Conservation (phyloP, 2,888 invertebrate genomes). For the Amblyjoppa proteus region DNA sequence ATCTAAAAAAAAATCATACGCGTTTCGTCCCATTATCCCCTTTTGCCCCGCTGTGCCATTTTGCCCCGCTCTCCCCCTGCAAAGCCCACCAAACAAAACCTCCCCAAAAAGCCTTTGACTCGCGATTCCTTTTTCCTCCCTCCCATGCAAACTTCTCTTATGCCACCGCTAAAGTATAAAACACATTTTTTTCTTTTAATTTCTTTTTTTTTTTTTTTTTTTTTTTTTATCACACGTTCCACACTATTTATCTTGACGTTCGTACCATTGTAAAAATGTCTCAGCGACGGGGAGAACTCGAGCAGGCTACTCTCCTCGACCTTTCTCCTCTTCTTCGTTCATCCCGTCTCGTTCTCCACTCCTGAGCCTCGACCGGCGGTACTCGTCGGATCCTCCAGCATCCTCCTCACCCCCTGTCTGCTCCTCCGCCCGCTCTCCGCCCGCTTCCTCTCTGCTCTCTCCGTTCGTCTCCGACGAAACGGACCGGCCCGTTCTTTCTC, state of each 20-base stretch:
- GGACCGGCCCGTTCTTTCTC: slow-evolving; percentile 30
- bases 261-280: background rate
- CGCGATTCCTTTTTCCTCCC: too few relatives aligned
- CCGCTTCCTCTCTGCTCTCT: slow-evolving; percentile 48
- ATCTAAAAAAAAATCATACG: too few relatives aligned
- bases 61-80: too few relatives aligned
- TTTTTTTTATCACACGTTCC: background rate
- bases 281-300: slow-evolving; percentile 6
- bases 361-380: slow-evolving; percentile 37
- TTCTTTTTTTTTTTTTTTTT: background rate
- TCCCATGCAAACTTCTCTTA: background rate
- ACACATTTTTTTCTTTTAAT: background rate
- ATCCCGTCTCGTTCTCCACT: slow-evolving; percentile 19
- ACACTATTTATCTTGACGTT: slow-evolving; percentile 5
- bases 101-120: too few relatives aligned
- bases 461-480: slow-evolving; percentile 26
- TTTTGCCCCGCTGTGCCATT: too few relatives aligned
- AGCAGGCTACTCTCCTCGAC: slow-evolving; percentile 19
- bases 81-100: too few relatives aligned
- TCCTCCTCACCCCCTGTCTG: slow-evolving; percentile 18
- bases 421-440: slow-evolving; percentile 49
- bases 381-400: slow-evolving; percentile 50
- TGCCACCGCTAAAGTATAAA: background rate
- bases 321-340: slow-evolving; percentile 13
- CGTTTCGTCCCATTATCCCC: too few relatives aligned